Evolutionary conservation across 2,113 vertebrate genomes (phyloP).

Genomic region (Erythrocercus mccallii): DNA sequence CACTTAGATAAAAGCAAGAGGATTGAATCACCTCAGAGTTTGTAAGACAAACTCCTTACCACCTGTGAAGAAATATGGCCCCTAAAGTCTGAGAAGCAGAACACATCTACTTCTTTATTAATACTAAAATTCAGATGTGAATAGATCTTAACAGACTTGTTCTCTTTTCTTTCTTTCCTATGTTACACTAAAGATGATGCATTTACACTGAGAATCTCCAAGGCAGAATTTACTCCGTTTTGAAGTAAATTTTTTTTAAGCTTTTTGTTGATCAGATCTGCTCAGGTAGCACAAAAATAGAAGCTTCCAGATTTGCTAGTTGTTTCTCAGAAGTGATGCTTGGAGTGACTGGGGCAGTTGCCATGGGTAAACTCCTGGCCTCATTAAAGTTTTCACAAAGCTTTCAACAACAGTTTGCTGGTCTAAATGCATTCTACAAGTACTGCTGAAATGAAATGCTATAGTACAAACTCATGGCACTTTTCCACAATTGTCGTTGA

Average conservation of each 20-base stretch:
- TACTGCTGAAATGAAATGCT: background rate
- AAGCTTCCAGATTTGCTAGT: background rate
- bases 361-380: conserved; percentile 4
- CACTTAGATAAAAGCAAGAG: background rate
- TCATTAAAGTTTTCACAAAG: conserved; percentile 24
- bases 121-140: background rate
- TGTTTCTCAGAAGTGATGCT: background rate
- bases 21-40: background rate
- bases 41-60: background rate
- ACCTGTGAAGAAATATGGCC: background rate
- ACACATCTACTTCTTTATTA: background rate
- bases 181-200: background rate
- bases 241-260: background rate
- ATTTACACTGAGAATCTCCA: background rate
- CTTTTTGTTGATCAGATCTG: background rate
- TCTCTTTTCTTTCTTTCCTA: background rate
- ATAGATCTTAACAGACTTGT: background rate
- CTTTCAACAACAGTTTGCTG: background rate
- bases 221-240: background rate
- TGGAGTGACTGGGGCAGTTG: background rate
- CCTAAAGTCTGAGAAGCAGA: background rate
- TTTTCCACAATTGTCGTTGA: background rate
- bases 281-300: background rate
- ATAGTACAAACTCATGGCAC: background rate
- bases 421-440: background rate